Evolutionary conservation across 2,113 vertebrate species (phyloP).

Genomic region (Glaucomys volans): DNA sequence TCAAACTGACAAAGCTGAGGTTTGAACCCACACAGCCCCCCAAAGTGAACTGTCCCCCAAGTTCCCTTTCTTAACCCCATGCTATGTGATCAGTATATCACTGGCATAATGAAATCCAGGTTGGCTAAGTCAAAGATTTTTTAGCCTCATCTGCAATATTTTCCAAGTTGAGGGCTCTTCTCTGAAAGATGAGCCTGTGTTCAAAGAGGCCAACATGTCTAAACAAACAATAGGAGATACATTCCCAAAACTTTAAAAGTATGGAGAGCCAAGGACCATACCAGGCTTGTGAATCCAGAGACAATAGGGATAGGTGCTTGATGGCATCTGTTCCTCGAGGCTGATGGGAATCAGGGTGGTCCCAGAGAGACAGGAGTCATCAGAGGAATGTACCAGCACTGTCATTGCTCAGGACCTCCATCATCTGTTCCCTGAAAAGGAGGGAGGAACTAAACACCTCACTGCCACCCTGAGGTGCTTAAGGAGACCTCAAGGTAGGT

Average conservation of each 20-base stretch:
- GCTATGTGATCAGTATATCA: rapidly evolving
- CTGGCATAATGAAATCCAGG: background rate
- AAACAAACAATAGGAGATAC: background rate
- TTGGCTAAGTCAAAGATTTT: background rate
- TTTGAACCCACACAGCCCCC: too few species aligned
- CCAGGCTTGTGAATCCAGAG: background rate
- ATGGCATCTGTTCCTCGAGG: background rate
- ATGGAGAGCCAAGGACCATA: rapidly evolving
- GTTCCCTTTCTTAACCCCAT: background rate
- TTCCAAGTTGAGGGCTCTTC: background rate
- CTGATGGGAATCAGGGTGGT: background rate
- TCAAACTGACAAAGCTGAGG: background rate
- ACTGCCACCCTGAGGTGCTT: background rate
- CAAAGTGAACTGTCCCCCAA: background rate
- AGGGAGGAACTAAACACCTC: background rate
- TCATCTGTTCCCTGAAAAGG: background rate
- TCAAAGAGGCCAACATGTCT: background rate
- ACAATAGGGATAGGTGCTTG: background rate
- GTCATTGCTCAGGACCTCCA: background rate
- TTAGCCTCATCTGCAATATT: background rate
- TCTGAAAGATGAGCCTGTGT: background rate
- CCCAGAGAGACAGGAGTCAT: background rate
- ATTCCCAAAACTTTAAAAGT: background rate
- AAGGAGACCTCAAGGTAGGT: background rate
- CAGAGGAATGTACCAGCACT: background rate